Evolutionary conservation across 2,113 vertebrate genomes (phyloP), one percentile per base, ranked within the genome.

Genomic region (Xerus inauris): DNA sequence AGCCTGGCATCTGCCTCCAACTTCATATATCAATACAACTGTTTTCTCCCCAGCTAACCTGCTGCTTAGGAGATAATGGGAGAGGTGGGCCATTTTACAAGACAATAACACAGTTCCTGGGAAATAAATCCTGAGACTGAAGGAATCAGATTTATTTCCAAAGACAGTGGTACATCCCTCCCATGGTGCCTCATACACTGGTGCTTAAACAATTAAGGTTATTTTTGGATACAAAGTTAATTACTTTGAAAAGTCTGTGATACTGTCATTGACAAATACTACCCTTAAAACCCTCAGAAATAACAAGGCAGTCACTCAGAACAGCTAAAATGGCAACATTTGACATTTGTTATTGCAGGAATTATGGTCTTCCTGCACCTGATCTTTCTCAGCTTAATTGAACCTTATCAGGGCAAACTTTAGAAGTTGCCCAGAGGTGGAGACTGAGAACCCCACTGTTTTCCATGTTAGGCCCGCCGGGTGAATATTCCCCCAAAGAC

Each of bases 161-260:
- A 97, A 98, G 98, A 98, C 98, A 98, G 96, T 96, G 94, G 96
- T 94, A n/a, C 96, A 97, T 98, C 96, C 96, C 97, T 98, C 97
- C 97, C 96, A 97, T 97, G 96, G 97, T 97, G 97, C 93, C 95
- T 97, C 97, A 98, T 98, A 98, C 87, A 97, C 97, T 19, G n/a
- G 91, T 98, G 97, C 97, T 97, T 98, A 99, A 98, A 98, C 96
- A 97, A 98, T 98, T 98, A 98, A 94, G 94, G 98, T 98, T 98
- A 98, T 98, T 98, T 98, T 99, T 98, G 96, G 98, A 98, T 97
- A 94, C 88, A 97, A 98, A 98, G 98, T 98, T 98, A 98, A 99
- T 98, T 98, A 98, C 98, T 97, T 94, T 98, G 97, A 98, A 98
- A 98, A 98, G 98, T 97, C 98, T 98, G 94, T 96, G 96, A 76